Conservation (phyloP, 2,888 invertebrate genomes). For the Limnephilus marmoratus region DNA sequence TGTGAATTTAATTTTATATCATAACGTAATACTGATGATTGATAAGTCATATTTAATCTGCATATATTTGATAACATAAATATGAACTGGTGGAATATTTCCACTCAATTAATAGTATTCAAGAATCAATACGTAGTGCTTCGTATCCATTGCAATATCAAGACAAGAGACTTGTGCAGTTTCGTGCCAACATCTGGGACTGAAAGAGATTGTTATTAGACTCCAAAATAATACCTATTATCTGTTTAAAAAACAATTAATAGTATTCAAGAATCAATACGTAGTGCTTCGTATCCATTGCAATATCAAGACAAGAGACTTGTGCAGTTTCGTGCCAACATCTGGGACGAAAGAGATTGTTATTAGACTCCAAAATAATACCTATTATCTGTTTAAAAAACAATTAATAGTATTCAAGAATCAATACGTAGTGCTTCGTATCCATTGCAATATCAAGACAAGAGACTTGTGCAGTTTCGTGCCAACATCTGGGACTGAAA, state of each 20-base stretch:
- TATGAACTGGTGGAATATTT: not conserved
- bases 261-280: not conserved
- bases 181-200: not conserved
- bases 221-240: not conserved
- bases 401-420: not conserved
- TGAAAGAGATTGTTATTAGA: not conserved
- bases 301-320: not conserved
- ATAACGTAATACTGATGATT: not conserved
- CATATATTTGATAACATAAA: not conserved
- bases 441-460: not conserved
- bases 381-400: not conserved
- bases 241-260: not conserved
- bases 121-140: not conserved
- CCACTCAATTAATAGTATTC: not conserved
- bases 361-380: not conserved
- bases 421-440: not conserved
- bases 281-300: not conserved
- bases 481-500: not conserved
- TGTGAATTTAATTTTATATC: not conserved
- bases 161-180: not conserved
- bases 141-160: not conserved
- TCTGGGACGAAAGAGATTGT: not conserved
- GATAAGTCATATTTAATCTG: not conserved
- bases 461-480: not conserved
- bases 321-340: not conserved